Conservation (phyloP, 2,888 invertebrate genomes). For the Falcaria lacertinaria region DNA sequence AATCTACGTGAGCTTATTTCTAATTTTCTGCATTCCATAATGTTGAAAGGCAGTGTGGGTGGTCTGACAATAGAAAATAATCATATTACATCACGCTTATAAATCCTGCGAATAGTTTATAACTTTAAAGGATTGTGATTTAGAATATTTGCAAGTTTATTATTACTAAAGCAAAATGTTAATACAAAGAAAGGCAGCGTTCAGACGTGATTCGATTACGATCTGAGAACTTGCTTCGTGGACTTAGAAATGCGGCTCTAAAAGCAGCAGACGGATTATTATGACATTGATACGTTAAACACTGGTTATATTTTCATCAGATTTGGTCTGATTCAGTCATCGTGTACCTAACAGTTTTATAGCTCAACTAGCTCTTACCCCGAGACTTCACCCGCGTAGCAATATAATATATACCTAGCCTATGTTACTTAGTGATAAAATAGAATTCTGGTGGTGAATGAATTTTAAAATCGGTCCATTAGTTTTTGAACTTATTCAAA, state of each 20-base stretch:
- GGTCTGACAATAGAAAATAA: not conserved
- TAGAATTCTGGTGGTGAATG: too few relatives aligned
- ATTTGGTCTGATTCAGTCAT: not conserved
- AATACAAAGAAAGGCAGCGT: slow-evolving; percentile 1
- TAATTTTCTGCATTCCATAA: too few relatives aligned
- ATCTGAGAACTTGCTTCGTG: slow-evolving; percentile 2
- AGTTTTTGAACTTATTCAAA: too few relatives aligned
- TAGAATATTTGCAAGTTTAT: not conserved
- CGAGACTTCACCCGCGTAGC: too few relatives aligned
- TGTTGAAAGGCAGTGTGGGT: not conserved
- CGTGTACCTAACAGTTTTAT: too few relatives aligned
- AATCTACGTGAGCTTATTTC: too few relatives aligned
- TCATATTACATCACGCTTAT: not conserved
- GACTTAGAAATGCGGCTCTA: not conserved
- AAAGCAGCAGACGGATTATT: not conserved
- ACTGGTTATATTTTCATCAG: not conserved
- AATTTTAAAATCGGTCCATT: too few relatives aligned
- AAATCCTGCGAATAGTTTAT: not conserved
- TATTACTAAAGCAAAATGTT: not conserved
- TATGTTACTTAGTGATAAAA: too few relatives aligned
- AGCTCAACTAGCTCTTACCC: too few relatives aligned
- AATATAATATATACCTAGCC: too few relatives aligned
- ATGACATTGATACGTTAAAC: slow-evolving; percentile 1
- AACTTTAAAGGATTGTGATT: not conserved
- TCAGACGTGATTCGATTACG: slow-evolving; percentile 1